These are phyloP conservation scores for Nematopogon swammerdamellus DNA, from an alignment of 2,888 invertebrate genomes.

Conservation along the genomic window DNA sequence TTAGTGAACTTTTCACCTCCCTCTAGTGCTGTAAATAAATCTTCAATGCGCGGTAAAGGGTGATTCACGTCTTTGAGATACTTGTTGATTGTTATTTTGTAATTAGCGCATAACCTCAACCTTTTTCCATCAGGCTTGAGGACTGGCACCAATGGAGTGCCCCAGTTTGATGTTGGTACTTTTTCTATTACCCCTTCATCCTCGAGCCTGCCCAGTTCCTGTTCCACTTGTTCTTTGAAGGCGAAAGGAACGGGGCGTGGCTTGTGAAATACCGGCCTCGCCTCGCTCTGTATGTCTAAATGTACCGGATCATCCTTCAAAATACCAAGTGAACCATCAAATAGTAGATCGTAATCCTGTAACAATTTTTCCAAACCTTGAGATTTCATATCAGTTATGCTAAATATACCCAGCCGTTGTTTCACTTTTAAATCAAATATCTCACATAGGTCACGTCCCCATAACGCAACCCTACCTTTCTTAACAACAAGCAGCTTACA, in stretches of 20 bases:
- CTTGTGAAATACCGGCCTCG: slow-evolving; percentile 13
- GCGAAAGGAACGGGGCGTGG: slow-evolving; percentile 16
- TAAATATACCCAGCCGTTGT: too few relatives aligned
- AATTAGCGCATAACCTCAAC: not conserved
- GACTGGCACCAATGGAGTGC: slow-evolving; percentile 22
- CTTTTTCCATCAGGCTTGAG: slow-evolving; percentile 18
- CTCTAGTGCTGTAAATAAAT: slow-evolving; percentile 11
- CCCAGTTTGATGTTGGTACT: slow-evolving; percentile 17
- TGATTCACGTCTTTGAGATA: slow-evolving; percentile 10
- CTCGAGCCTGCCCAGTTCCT: slow-evolving; percentile 13
- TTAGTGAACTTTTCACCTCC: slow-evolving; percentile 12
- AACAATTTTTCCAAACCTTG: too few relatives aligned
- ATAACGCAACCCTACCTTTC: not conserved
- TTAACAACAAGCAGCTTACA: not conserved
- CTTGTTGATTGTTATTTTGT: slow-evolving; percentile 11
- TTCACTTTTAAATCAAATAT: not conserved
- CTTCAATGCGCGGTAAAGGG: slow-evolving; percentile 13
- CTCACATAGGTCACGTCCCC: not conserved
- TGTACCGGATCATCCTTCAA: not conserved
- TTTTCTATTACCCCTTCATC: slow-evolving; percentile 12
- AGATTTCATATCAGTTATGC: too few relatives aligned
- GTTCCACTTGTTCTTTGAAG: slow-evolving; percentile 12
- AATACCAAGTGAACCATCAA: not conserved
- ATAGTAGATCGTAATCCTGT: not conserved
- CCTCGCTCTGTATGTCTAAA: not conserved